Evolutionary conservation across 1,140 invertebrate genomes (phyloP).

Genomic region (Bursaphelenchus mucronatus): DNA sequence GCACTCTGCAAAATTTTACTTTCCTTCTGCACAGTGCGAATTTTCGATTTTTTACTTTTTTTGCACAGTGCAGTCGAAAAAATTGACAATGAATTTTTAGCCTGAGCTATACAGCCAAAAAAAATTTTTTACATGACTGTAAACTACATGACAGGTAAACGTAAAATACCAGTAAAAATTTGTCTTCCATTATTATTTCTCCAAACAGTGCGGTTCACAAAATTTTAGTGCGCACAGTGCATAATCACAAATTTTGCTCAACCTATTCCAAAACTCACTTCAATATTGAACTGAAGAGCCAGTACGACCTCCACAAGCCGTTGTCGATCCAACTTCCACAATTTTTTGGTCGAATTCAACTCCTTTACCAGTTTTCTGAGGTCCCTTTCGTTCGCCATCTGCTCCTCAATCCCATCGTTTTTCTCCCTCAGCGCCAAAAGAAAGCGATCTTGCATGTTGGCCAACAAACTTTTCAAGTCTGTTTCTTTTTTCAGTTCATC

Average conservation of each 20-base stretch:
- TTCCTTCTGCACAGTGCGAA: not conserved
- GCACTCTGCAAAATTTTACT: not conserved
- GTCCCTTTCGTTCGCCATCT: slow-evolving; percentile 23
- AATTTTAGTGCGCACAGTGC: not conserved
- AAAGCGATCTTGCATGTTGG: slow-evolving; percentile 46
- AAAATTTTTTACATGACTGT: no score
- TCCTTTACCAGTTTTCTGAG: slow-evolving; percentile 24
- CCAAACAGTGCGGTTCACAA: not conserved
- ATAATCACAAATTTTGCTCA: not conserved
- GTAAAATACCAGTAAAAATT: no score
- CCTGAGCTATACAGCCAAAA: no score
- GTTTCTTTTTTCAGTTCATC: slow-evolving; percentile 44
- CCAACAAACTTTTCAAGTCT: slow-evolving; percentile 43
- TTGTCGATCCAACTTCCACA: slow-evolving; percentile 31
- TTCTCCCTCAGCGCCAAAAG: slow-evolving; percentile 43
- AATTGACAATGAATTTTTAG: not conserved
- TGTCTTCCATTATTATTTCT: no score
- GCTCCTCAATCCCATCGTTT: slow-evolving; percentile 34
- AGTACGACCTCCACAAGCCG: slow-evolving; percentile 25
- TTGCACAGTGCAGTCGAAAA: not conserved
- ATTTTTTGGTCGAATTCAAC: slow-evolving; percentile 14
- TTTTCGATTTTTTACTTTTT: not conserved
- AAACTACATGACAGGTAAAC: no score
- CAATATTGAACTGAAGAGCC: slow-evolving; percentile 22
- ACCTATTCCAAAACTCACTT: not conserved